phyloP scores from a whole-genome alignment of 2,113 vertebrate genomes.

The Sturnira hondurensis region DNA sequence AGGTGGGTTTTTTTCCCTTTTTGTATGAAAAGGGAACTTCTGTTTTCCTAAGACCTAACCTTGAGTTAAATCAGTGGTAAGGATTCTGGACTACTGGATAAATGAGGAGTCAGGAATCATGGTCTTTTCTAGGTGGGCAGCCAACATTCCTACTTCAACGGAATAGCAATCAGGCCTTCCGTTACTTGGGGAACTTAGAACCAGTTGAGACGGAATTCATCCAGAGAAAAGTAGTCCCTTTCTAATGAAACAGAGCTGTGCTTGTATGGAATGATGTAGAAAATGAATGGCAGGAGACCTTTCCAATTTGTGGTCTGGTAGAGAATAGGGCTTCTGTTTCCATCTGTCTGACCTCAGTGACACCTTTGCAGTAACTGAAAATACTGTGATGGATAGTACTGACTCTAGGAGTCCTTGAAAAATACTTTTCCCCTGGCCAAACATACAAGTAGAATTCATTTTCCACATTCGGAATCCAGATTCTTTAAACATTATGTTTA shows the following conservation, averaged over 20 bases:
- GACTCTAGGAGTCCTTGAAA: background rate
- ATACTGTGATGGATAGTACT: background rate
- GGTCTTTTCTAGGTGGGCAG: background rate
- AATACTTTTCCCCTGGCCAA: slow-evolving; percentile 1
- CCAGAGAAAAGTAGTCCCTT: slow-evolving; percentile 22
- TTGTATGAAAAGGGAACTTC: background rate
- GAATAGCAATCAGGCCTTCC: background rate
- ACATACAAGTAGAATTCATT: background rate
- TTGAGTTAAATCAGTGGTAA: background rate
- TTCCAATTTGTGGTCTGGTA: background rate
- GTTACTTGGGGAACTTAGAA: background rate
- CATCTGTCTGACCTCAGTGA: slow-evolving; percentile 33
- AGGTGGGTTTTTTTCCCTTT: background rate
- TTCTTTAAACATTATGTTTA: slow-evolving; percentile 12
- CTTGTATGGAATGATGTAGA: background rate
- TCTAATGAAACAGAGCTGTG: background rate
- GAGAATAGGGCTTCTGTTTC: background rate
- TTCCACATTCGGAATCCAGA: background rate
- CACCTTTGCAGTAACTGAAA: background rate
- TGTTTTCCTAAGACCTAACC: background rate
- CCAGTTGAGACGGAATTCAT: background rate
- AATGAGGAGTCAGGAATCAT: background rate
- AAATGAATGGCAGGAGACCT: background rate
- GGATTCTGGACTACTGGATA: background rate
- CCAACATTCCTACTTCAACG: background rate